Base-by-base conservation (phyloP, 2,113 vertebrate species). In the Dicrurus megarhynchus region DNA sequence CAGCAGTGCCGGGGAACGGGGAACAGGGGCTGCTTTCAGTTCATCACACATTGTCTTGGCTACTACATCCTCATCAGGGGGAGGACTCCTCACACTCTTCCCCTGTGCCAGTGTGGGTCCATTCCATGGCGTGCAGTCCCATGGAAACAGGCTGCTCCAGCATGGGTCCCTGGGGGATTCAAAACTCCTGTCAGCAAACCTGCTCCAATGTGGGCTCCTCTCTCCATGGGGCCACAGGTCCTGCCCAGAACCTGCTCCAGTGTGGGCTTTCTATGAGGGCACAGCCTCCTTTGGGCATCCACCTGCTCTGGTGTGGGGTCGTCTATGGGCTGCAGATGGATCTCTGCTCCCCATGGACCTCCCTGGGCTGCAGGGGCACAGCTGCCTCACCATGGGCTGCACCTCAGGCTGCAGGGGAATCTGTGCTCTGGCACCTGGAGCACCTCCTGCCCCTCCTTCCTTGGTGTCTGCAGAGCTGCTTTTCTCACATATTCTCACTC, bases 71-170 rank as follows among this genome's bases (percentile, higher is more conserved):
- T 50, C 24, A 37, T 64, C 50, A 35, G 7, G 26, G 12, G 9
- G 35, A 63, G 32, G 41, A 27, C 35, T 35, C 42, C 57, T 49
- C 42, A 56, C 42, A 32, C 17, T 49, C 28, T 22, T 49, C 21
- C 42, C 35, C 57, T 42, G 20, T 0, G 1, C 32, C 50, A 56
- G 9, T 0, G 0, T 64, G 35, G 57, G 57, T 32, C 11, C 19
- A 11, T 35, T 49, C 42, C 32, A 27, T 22, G 42, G 49, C 24
- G 26, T 22, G 14, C 32, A 80, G 35, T 73, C 26, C n/a, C 75
- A 50, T 0, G 0, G 50, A 33, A 88, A 37, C 35, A 42, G 21
- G 26, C 11, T 70, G 56, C 19, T 56, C 39, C 49, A 70, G 23
- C 0, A 0, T 18, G 76, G 35, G 21, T 47, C 21, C 12, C 20